A percentile compares a stretch with the other conserved stretches of the same genome.
These are phyloP conservation scores for Characodon lateralis DNA, from an alignment of 2,797 vertebrate species.

Conservation along the genomic window DNA sequence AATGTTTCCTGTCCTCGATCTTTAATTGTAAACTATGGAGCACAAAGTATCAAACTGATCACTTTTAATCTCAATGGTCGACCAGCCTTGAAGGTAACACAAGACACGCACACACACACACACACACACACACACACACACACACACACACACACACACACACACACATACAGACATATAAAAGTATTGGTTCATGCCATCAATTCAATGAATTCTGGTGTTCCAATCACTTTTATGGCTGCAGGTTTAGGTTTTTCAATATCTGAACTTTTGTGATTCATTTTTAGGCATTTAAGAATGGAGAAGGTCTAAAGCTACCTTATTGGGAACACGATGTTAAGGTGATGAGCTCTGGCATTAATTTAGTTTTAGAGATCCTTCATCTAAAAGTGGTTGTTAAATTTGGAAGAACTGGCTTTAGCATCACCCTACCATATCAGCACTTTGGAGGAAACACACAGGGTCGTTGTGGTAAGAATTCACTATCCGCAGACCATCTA, in stretches of 20 bases:
- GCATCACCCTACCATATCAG: conserved; percentile 81
- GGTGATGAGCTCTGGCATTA: conserved; percentile 69
- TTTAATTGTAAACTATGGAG: conserved; percentile 82
- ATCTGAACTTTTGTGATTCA: background rate
- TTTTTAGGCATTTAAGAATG: conserved; percentile 64
- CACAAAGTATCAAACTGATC: conserved; percentile 80
- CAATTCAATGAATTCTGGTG: too few relatives aligned
- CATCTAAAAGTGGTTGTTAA: conserved; percentile 76
- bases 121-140: too few relatives aligned
- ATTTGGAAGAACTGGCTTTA: conserved; percentile 89
- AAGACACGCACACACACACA: background rate
- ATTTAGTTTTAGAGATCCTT: conserved; percentile 83
- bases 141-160: too few relatives aligned
- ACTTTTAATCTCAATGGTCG: conserved; percentile 79
- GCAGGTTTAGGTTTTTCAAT: background rate
- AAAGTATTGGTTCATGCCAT: too few relatives aligned
- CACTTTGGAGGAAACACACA: conserved; percentile 89
- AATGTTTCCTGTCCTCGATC: conserved; percentile 82
- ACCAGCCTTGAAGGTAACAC: conserved; percentile 74
- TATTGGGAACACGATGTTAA: conserved; percentile 76
- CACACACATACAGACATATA: too few relatives aligned
- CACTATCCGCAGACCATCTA: background rate
- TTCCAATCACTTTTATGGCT: too few relatives aligned
- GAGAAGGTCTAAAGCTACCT: conserved; percentile 72
- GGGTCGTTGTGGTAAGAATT: conserved; percentile 91